Evolutionary conservation across 2,888 invertebrate species (phyloP).

Genomic region (Heliconius aoede): DNA sequence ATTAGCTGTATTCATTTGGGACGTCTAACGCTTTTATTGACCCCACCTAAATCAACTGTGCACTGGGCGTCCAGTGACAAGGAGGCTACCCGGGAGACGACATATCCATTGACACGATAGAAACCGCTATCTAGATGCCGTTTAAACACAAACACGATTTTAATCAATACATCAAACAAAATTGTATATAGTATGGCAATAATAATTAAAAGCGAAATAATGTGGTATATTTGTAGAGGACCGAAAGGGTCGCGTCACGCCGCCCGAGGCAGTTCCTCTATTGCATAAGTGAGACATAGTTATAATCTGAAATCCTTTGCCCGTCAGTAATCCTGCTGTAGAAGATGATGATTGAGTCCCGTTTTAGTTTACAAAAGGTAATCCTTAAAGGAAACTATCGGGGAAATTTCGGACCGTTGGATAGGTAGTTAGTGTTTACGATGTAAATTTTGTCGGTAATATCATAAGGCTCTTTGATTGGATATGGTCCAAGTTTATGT

Average conservation of each 20-base stretch:
- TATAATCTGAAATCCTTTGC: conserved; percentile 65
- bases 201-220: conserved; percentile 84
- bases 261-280: conserved; percentile 65
- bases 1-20: conserved; percentile 44
- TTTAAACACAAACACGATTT: conserved; percentile 78
- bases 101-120: conserved; percentile 67
- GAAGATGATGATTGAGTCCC: conserved; percentile 82
- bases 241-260: conserved; percentile 64
- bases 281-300: conserved; percentile 61
- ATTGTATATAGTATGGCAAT: conserved; percentile 77
- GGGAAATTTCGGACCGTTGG: conserved; percentile 72
- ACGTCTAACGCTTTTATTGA: conserved; percentile 45
- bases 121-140: conserved; percentile 63
- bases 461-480: conserved; percentile 82
- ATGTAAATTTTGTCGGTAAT: conserved; percentile 81
- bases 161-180: conserved; percentile 84
- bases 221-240: conserved; percentile 82
- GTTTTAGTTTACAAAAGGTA: conserved; percentile 84
- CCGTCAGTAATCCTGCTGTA: conserved; percentile 76
- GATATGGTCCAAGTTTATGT: conserved; percentile 71
- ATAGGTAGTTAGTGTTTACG: conserved; percentile 77
- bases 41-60: conserved; percentile 43
- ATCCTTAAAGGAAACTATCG: conserved; percentile 81
- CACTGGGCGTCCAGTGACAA: conserved; percentile 50
- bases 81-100: conserved; percentile 58